Conservation (phyloP, 2,888 invertebrate genomes). For the Didymodactylos carnosus region DNA sequence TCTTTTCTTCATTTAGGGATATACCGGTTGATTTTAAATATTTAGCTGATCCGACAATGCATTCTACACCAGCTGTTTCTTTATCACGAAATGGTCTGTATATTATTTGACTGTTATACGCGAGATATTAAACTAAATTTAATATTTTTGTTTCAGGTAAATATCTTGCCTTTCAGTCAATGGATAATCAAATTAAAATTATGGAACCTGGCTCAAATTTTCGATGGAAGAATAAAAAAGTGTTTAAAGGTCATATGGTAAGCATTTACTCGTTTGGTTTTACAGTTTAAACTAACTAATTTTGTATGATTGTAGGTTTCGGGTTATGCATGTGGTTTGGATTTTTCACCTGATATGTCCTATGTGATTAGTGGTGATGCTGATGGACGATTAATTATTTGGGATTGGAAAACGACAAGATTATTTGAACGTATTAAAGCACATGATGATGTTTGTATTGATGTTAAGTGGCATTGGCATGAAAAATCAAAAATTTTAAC, state of each 20-base stretch:
- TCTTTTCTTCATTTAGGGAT: too few species aligned
- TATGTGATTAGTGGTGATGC: slow-evolving; percentile 93
- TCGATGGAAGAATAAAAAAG: slow-evolving; percentile 90
- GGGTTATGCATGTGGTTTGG: slow-evolving; percentile 85
- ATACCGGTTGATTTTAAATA: slow-evolving; percentile 88
- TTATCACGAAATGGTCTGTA: slow-evolving; percentile 60
- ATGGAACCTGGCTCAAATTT: slow-evolving; percentile 91
- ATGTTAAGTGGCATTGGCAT: slow-evolving; percentile 93
- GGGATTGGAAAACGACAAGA: slow-evolving; percentile 99
- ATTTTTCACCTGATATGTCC: slow-evolving; percentile 49
- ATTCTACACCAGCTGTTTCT: slow-evolving; percentile 90
- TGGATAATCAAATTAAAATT: slow-evolving; percentile 95
- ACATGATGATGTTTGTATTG: slow-evolving; percentile 88
- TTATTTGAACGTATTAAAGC: slow-evolving; percentile 96
- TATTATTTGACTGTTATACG: slow-evolving; percentile 17
- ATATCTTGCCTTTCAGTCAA: slow-evolving; percentile 95
- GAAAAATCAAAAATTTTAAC: slow-evolving; percentile 91
- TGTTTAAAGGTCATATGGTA: slow-evolving; percentile 89
- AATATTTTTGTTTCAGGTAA: slow-evolving; percentile 43
- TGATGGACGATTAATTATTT: slow-evolving; percentile 90
- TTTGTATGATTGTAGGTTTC: slow-evolving; percentile 43
- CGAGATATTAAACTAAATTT: neutral
- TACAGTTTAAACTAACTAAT: neutral
- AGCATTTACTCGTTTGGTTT: slow-evolving; percentile 13
- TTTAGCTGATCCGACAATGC: slow-evolving; percentile 96